A percentile compares a stretch with the other conserved stretches of the same genome.
Conservation (phyloP, 2,113 vertebrate species). For the Xiphias gladius region DNA sequence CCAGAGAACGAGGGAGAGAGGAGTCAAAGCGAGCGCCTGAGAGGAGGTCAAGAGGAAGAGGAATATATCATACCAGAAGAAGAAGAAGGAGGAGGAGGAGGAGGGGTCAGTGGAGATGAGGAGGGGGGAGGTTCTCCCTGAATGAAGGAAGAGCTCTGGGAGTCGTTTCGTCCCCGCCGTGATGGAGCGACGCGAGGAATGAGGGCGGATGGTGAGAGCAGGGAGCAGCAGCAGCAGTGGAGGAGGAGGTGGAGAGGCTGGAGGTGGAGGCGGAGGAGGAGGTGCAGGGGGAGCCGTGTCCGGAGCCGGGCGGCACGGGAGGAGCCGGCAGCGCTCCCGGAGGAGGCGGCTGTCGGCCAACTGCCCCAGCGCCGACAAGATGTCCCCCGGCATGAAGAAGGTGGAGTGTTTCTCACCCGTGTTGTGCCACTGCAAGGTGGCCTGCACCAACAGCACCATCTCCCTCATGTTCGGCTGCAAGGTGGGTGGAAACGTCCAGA, state of each 20-base stretch:
- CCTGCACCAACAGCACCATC: slow-evolving; percentile 90
- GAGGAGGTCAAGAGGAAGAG: slow-evolving; percentile 62
- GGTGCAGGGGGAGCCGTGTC: slow-evolving; percentile 43
- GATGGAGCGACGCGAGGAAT: slow-evolving; percentile 85
- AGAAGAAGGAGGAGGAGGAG: slow-evolving; percentile 34
- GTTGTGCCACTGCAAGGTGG: slow-evolving; percentile 93
- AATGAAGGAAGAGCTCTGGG: slow-evolving; percentile 82
- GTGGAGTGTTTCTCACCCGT: slow-evolving; percentile 90
- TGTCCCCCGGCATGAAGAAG: slow-evolving; percentile 88
- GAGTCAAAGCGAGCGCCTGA: slow-evolving; percentile 38
- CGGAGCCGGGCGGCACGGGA: slow-evolving; percentile 58
- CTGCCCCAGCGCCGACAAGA: slow-evolving; percentile 86
- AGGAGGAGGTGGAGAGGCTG: slow-evolving; percentile 56
- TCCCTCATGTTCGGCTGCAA: slow-evolving; percentile 94
- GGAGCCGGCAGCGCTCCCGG: slow-evolving; percentile 82
- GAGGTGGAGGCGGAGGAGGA: slow-evolving; percentile 64
- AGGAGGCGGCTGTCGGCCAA: slow-evolving; percentile 85
- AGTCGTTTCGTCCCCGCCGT: slow-evolving; percentile 73
- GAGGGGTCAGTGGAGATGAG: slow-evolving; percentile 19
- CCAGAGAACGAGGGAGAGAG: slow-evolving; percentile 49
- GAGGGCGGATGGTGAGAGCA: slow-evolving; percentile 89
- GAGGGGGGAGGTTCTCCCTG: slow-evolving; percentile 72
- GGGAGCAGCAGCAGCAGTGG: slow-evolving; percentile 83
- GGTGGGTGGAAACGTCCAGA: slow-evolving; percentile 82
- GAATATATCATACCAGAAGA: slow-evolving; percentile 41